Evolutionary conservation across 2,888 invertebrate species (phyloP).

Genomic region (Cecidostiba fungosa): DNA sequence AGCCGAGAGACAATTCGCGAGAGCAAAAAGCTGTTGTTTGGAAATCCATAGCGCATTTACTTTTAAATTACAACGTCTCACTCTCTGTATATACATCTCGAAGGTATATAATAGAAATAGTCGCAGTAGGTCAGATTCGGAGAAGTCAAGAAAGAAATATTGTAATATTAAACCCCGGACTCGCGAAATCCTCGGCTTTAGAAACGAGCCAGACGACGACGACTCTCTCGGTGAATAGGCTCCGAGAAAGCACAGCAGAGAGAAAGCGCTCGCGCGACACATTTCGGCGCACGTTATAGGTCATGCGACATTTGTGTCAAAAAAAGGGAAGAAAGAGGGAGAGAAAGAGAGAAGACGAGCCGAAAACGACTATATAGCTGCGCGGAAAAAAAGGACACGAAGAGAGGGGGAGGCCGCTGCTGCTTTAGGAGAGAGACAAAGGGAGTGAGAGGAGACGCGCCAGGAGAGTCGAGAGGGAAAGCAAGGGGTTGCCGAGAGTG

Average conservation of each 20-base stretch:
- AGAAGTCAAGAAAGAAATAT: background rate
- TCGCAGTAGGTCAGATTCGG: background rate
- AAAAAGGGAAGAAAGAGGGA: conserved; percentile 25
- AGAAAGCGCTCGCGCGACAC: conserved; percentile 29
- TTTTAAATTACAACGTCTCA: background rate
- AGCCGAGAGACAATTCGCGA: background rate
- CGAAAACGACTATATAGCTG: conserved; percentile 8
- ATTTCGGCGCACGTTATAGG: conserved; percentile 45
- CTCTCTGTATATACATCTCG: background rate
- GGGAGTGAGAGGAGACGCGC: conserved; percentile 43
- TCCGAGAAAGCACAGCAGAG: background rate
- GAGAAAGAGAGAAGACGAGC: conserved; percentile 41
- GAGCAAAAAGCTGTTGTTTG: background rate
- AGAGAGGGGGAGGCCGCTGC: conserved; percentile 32
- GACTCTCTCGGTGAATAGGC: background rate
- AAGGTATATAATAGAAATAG: background rate
- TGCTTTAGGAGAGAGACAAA: conserved; percentile 52
- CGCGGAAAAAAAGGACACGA: conserved; percentile 37
- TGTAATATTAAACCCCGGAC: background rate
- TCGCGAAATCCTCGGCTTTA: background rate
- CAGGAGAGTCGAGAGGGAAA: conserved; percentile 54
- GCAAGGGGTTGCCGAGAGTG: conserved; percentile 60
- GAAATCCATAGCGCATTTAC: background rate
- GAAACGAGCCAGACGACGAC: conserved; percentile 4
- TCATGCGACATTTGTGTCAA: conserved; percentile 60